These are phyloP conservation scores for Gasterosteus aculeatus DNA, from an alignment of 2,113 vertebrate genomes.

Conservation along the genomic window DNA sequence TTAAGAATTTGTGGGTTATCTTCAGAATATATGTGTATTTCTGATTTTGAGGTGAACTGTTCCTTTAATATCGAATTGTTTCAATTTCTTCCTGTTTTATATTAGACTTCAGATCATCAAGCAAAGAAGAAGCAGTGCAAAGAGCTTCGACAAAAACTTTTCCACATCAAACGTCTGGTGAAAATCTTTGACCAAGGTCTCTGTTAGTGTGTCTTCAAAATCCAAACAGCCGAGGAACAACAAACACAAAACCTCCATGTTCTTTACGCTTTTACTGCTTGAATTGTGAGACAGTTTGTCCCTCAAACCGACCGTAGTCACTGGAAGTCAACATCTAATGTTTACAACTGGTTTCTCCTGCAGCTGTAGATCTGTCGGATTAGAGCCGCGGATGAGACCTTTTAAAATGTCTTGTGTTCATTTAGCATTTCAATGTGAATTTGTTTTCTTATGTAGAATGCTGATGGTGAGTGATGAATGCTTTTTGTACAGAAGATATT, in stretches of 20 bases:
- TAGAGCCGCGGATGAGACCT: background rate
- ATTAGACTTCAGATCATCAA: constrained; percentile 82
- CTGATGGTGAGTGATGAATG: background rate
- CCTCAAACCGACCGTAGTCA: background rate
- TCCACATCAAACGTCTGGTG: constrained; percentile 87
- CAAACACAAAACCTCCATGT: constrained; percentile 2
- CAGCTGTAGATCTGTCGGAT: background rate
- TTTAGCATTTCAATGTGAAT: background rate
- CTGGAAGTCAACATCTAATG: background rate
- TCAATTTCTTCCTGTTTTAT: background rate
- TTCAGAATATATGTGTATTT: background rate
- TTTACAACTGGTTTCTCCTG: background rate
- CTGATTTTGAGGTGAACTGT: background rate
- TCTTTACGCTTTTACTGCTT: background rate
- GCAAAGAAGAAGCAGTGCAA: constrained; percentile 81
- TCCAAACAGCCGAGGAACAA: background rate
- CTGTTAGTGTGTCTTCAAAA: constrained; percentile 54
- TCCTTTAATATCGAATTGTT: background rate
- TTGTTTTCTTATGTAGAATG: background rate
- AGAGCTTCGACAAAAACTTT: constrained; percentile 83
- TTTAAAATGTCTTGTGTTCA: background rate
- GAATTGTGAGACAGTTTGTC: background rate
- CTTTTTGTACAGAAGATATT: constrained; percentile 19
- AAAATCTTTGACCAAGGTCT: constrained; percentile 83
- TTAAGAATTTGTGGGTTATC: background rate